Base-by-base conservation (phyloP, 2,888 invertebrate genomes). In the Diplolepis rosae region DNA sequence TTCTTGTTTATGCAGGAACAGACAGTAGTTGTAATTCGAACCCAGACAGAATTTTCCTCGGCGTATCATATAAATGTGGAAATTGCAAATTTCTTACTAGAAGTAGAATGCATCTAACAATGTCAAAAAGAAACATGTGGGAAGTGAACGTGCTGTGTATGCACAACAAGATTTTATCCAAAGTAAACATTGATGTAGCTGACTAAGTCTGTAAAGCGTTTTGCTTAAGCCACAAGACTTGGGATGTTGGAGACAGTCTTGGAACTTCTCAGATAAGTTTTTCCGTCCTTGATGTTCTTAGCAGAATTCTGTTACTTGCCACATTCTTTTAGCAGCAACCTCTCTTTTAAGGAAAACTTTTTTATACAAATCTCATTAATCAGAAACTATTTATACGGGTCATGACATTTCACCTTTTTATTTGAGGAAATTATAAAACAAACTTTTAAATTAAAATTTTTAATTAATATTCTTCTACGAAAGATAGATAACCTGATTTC, bases 131-230 rank as follows among this genome's bases (percentile, higher is more conserved):
- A 42, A 61, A 61, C 61, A 61, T 61, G 61, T 61, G 61, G 39
- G 61, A 61, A 61, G 39, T 42, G 61, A 61, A 61, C 61, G 61
- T 61, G 61, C 61, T 39, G 39, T 61, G 61, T 61, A 61, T 61
- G 61, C 61, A 61, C 27, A 61, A 61, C 39, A 61, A 35, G 61
- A 61, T 61, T 61, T 61, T 61, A 39, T 27, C 9, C 15, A 61
- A 61, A 61, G 61, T 42, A 61, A 61, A 61, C 39, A 61, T 42
- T 61, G 61, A 61, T 61, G 61, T 61, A 61, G 61, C 61, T 56
- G 61, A 61, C 61, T 61, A 61, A 61, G 61, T 61, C 61, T 18
- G 27, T 24, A 61, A 61, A 42, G 61, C 61, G 61, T 61, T 61
- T 61, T 61, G 61, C 39, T 39, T 61, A 61, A 61, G 39, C 61